These are phyloP conservation scores for Bubo scandiacus DNA, from an alignment of 2,113 vertebrate genomes.

Conservation along the genomic window DNA sequence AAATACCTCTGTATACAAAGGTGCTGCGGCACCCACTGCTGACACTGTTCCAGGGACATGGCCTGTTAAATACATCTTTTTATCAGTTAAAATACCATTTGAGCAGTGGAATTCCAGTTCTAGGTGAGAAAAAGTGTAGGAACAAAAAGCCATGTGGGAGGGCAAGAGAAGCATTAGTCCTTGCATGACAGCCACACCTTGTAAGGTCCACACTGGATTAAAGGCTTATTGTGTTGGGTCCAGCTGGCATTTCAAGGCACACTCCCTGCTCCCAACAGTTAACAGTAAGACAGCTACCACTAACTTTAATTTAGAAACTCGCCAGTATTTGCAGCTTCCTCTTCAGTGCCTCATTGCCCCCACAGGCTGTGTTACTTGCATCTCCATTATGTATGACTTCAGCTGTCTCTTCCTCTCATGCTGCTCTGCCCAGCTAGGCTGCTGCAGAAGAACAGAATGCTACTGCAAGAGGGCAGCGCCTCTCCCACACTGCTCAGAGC, in stretches of 20 bases:
- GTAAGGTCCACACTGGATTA: neutral
- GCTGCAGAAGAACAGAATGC: accelerated
- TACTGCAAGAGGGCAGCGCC: accelerated
- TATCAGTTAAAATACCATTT: neutral
- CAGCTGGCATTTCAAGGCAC: neutral
- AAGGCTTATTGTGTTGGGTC: neutral
- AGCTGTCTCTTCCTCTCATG: neutral
- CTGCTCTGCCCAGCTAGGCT: neutral
- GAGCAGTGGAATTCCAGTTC: neutral
- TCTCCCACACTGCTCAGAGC: neutral
- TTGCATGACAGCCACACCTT: neutral
- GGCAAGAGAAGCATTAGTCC: neutral
- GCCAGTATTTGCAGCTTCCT: neutral
- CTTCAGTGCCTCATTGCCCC: neutral
- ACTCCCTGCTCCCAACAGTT: neutral
- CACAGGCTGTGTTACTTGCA: neutral
- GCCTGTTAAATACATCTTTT: neutral
- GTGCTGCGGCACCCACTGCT: neutral
- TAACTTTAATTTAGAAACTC: neutral
- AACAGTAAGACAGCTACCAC: neutral
- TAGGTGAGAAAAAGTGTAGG: neutral
- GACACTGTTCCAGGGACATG: neutral
- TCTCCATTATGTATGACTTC: neutral
- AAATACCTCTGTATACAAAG: neutral
- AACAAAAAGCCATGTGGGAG: neutral